Evolutionary conservation across 2,113 vertebrate genomes (phyloP).

Genomic region (Semnornis frantzii): DNA sequence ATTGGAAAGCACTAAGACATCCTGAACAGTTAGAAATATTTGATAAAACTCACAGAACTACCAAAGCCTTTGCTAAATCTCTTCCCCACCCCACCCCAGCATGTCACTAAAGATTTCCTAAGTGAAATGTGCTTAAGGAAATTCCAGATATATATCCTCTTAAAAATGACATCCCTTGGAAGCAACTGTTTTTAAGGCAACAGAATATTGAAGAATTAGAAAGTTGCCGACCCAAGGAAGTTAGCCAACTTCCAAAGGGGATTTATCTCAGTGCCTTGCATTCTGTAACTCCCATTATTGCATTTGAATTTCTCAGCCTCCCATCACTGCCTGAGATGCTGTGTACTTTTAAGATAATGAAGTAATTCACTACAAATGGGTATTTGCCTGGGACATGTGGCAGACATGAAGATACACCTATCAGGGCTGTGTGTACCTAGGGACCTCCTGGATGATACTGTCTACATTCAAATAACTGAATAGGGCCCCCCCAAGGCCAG

Average conservation of each 20-base stretch:
- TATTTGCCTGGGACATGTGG: neutral
- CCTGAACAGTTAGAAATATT: conserved; percentile 9
- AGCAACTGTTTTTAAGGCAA: conserved; percentile 47
- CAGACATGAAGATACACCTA: neutral
- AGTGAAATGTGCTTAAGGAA: conserved; percentile 57
- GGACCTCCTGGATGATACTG: neutral
- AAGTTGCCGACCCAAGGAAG: neutral
- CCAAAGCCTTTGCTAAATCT: conserved; percentile 59
- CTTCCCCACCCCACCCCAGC: neutral
- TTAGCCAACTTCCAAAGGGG: neutral
- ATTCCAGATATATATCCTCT: conserved; percentile 54
- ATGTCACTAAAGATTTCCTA: conserved; percentile 27
- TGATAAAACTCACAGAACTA: conserved; percentile 17
- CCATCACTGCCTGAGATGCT: neutral
- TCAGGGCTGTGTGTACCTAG: neutral
- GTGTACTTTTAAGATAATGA: neutral
- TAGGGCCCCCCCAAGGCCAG: neutral
- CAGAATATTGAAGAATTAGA: conserved; percentile 11
- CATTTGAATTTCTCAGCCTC: conserved; percentile 1
- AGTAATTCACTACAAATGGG: neutral
- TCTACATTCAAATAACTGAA: neutral
- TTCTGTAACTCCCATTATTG: too few species aligned
- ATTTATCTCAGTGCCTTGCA: conserved; percentile 5
- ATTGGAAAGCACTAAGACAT: neutral
- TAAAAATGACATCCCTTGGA: conserved; percentile 44